Evolutionary conservation across 2,797 vertebrate genomes (phyloP).

Genomic region (Dendrocincla tyrannina): DNA sequence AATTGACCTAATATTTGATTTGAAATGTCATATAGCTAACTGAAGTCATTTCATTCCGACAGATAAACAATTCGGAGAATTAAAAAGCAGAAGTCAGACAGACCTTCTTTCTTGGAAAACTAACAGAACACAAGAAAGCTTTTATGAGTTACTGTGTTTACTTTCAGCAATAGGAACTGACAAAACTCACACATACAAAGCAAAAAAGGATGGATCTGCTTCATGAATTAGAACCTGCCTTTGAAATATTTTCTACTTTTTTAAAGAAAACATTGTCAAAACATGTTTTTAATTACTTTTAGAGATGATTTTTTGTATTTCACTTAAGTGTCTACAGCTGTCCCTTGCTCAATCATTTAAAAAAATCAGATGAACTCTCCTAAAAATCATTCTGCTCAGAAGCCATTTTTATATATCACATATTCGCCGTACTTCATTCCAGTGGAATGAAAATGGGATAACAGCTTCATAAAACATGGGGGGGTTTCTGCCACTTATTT

Average conservation of each 20-base stretch:
- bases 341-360: background rate
- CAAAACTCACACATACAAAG: background rate
- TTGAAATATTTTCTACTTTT: background rate
- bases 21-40: background rate
- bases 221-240: background rate
- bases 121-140: background rate
- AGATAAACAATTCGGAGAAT: background rate
- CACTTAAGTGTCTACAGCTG: constrained; percentile 12
- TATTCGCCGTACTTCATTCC: background rate
- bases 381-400: constrained; percentile 8
- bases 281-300: constrained; percentile 34
- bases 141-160: background rate
- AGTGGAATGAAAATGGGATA: background rate
- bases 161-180: constrained; percentile 12
- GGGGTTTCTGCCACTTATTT: background rate
- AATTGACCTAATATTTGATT: background rate
- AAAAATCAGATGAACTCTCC: background rate
- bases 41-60: background rate
- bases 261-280: constrained; percentile 27
- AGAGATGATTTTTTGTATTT: constrained; percentile 11
- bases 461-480: background rate
- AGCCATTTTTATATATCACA: background rate
- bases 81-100: background rate
- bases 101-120: background rate
- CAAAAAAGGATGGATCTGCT: background rate